phyloP scores from a whole-genome alignment of 2,113 vertebrate species.

The Rhinopomastus cyanomelas region DNA sequence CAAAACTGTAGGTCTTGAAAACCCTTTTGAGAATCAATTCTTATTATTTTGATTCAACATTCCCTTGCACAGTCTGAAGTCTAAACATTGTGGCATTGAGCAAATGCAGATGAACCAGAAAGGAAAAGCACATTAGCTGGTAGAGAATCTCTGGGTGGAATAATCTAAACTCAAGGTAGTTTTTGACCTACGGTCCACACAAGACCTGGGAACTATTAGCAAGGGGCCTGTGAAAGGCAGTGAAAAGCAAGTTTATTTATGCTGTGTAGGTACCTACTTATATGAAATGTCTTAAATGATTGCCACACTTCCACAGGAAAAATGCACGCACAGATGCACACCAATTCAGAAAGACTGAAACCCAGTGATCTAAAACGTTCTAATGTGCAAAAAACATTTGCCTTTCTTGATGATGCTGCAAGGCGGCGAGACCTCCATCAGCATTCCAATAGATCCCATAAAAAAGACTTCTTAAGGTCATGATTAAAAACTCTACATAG shows the following conservation, averaged over 20 bases:
- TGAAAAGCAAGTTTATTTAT: neutral
- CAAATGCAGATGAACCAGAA: slow-evolving; percentile 48
- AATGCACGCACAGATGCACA: neutral
- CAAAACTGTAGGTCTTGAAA: slow-evolving; percentile 22
- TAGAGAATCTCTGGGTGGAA: slow-evolving; percentile 20
- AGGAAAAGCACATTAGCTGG: slow-evolving; percentile 11
- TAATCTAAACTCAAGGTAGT: slow-evolving; percentile 15
- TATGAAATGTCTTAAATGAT: neutral
- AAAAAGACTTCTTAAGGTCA: neutral
- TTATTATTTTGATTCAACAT: slow-evolving; percentile 59
- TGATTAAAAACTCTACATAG: neutral
- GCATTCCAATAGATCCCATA: neutral
- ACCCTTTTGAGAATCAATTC: slow-evolving; percentile 34
- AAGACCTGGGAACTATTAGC: slow-evolving; percentile 2
- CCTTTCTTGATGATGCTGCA: neutral
- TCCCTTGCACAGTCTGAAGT: neutral
- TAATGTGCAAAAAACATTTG: neutral
- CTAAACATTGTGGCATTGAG: slow-evolving; percentile 52
- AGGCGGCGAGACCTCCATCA: neutral
- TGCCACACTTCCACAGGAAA: neutral
- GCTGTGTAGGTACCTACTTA: slow-evolving; percentile 10
- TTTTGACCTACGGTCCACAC: slow-evolving; percentile 12
- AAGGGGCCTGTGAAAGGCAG: slow-evolving; percentile 10
- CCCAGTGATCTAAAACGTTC: neutral
- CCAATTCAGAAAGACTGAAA: neutral